These are phyloP conservation scores for Crotalus horridus DNA, from an alignment of 2,113 vertebrate species.

Conservation along the genomic window DNA sequence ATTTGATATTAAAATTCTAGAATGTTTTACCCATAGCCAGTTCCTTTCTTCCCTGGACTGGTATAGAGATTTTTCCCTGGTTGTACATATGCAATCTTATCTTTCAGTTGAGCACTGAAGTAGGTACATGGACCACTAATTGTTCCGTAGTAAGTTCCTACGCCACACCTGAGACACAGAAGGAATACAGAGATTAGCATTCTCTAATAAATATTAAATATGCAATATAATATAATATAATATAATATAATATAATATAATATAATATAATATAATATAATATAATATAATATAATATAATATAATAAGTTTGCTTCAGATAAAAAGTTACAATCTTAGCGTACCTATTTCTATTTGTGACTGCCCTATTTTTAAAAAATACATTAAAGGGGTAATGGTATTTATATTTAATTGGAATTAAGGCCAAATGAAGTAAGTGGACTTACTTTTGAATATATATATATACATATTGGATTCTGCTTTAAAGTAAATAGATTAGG, in stretches of 20 bases:
- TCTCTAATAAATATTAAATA: not conserved
- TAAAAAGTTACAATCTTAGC: not conserved
- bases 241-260: not conserved
- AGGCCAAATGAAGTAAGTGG: not conserved
- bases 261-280: not conserved
- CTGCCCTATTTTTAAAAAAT: not conserved
- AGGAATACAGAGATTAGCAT: constrained; percentile 6
- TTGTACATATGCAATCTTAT: constrained; percentile 61
- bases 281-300: not conserved
- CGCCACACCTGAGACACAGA: constrained; percentile 69
- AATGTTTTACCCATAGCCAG: constrained; percentile 79
- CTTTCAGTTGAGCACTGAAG: constrained; percentile 70
- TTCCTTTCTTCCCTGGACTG: constrained; percentile 82
- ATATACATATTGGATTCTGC: not conserved
- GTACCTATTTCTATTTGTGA: not conserved
- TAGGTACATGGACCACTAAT: constrained; percentile 73
- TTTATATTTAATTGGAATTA: not conserved
- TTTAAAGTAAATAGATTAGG: not conserved
- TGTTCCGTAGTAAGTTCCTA: constrained; percentile 83
- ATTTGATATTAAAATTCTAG: not conserved
- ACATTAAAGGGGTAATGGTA: not conserved
- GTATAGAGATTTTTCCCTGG: constrained; percentile 84
- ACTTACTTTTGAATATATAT: not conserved
- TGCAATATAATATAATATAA: not conserved
- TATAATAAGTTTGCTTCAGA: not conserved